Evolutionary conservation across 2,888 invertebrate species (phyloP).

Genomic region (Drosophila anomalata): DNA sequence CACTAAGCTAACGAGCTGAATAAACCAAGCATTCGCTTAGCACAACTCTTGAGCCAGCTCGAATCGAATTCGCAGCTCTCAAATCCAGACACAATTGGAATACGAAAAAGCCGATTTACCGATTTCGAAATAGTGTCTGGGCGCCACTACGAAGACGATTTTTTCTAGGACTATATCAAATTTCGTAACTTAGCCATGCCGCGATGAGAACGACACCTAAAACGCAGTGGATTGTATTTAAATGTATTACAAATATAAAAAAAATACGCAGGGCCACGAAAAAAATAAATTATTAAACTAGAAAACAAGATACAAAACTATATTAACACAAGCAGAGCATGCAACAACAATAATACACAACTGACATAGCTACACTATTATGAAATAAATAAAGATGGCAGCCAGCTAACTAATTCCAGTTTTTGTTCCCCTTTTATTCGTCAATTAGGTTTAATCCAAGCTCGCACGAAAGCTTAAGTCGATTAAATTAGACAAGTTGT

Average conservation of each 20-base stretch:
- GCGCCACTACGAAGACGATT: constrained; percentile 41
- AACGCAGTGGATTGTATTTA: constrained; percentile 72
- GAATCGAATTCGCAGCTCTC: constrained; percentile 71
- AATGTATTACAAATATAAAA: constrained; percentile 75
- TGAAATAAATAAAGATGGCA: constrained; percentile 68
- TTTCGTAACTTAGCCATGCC: constrained; percentile 18
- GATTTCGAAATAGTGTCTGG: constrained; percentile 59
- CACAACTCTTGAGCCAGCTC: constrained; percentile 52
- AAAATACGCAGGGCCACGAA: constrained; percentile 59
- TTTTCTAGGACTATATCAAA: constrained; percentile 42
- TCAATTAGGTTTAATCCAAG: neutral
- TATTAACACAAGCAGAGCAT: constrained; percentile 51
- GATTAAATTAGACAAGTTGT: neutral
- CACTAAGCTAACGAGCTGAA: constrained; percentile 62
- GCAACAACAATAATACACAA: constrained; percentile 61
- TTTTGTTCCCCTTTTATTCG: neutral
- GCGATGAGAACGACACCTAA: constrained; percentile 39
- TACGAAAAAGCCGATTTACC: constrained; percentile 2
- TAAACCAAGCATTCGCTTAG: constrained; percentile 67
- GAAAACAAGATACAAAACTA: constrained; percentile 31
- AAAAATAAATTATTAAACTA: constrained; percentile 38
- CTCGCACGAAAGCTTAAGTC: neutral
- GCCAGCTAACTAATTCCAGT: constrained; percentile 45
- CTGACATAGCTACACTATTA: constrained; percentile 75
- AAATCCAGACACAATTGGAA: constrained; percentile 28